phyloP scores from a whole-genome alignment of 2,888 invertebrate genomes.

The Rhaphigaster nebulosa region DNA sequence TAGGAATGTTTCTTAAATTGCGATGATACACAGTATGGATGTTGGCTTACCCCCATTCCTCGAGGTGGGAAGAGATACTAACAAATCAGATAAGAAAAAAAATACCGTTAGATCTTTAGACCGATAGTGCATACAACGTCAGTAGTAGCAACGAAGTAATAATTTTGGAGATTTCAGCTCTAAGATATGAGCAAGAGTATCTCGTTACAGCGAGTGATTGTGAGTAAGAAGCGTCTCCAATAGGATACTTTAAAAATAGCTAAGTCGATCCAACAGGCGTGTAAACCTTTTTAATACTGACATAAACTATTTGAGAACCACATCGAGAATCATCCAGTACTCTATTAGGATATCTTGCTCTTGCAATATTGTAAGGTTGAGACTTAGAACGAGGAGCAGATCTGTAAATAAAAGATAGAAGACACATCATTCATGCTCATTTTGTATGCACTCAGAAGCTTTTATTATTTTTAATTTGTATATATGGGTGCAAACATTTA shows the following conservation, averaged over 20 bases:
- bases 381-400: too few species aligned
- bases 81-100: neutral
- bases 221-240: neutral
- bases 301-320: too few species aligned
- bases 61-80: neutral
- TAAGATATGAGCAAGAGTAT: neutral
- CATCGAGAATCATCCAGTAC: too few species aligned
- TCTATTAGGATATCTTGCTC: too few species aligned
- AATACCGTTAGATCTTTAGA: constrained; percentile 1
- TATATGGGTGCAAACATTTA: too few species aligned
- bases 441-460: too few species aligned
- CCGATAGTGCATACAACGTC: neutral
- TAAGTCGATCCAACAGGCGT: neutral
- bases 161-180: neutral
- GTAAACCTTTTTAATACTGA: too few species aligned
- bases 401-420: too few species aligned
- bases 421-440: too few species aligned
- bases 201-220: neutral
- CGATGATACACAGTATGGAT: neutral
- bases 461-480: too few species aligned
- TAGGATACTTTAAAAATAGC: neutral
- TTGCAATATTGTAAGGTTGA: too few species aligned
- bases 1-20: neutral
- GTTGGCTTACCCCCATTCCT: neutral
- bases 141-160: neutral